Evolutionary conservation across 2,888 invertebrate genomes (phyloP), one percentile per base, ranked within the genome.

Genomic region (Cephus pulcher): DNA sequence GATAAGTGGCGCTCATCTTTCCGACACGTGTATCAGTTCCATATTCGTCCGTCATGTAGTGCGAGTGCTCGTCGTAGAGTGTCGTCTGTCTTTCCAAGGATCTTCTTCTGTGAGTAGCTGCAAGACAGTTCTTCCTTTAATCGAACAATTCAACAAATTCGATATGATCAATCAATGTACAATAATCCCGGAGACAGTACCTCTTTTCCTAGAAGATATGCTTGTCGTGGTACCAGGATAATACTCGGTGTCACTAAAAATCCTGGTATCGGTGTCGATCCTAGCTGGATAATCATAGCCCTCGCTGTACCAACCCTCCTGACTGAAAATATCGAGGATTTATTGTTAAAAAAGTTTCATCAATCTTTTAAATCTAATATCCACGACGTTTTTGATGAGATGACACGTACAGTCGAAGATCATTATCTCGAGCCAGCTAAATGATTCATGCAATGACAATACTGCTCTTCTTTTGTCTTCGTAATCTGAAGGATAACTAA

Each of bases 51-150:
- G 92, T 91, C 33, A 89, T 93, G 85, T 93, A 95, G 86, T 93
- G 93, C 84, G 93, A 93, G 85, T 95, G 93, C 88, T 96, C 96
- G 89, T 96, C 96, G 88, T 96, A 96, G 86, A 96, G 92, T 73
- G 96, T 96, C 81, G 94, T 95, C 92, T 97, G 97, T 87, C 96
- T 93, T 91, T 96, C 97, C 88, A 97, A 92, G 91, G 96, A 96
- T 80, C 96, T 96, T 89, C 95, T 93, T 88, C 96, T 92, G 69
- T 90, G 90, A 77, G 90, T 88, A 82, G 89, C 92, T 91, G 87
- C 82, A 86, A 78, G 56, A 80, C 11, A 56, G 9, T 56, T 56
- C 23, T 23, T 56, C 1, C 6, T 56, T 23, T 56, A 6, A 56
- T 56, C 56, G 9, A 56, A 9, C 23, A 9, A 56, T 23, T 23